Conservation (phyloP, 2,888 invertebrate genomes). For the Aquatica leii region DNA sequence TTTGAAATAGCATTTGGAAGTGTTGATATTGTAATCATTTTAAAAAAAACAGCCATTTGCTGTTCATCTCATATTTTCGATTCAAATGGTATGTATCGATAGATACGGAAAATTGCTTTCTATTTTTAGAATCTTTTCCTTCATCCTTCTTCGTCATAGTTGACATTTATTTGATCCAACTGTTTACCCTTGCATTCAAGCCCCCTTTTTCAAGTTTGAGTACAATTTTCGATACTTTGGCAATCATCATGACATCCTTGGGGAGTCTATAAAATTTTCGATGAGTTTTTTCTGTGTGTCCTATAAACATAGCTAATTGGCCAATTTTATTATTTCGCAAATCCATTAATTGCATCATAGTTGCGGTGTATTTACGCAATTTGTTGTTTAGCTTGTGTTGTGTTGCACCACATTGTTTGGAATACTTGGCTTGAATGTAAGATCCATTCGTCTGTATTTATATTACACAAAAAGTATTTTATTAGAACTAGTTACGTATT, state of each 20-base stretch:
- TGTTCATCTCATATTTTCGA: too few relatives aligned
- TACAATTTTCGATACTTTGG: conserved; percentile 23
- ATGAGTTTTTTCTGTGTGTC: conserved; percentile 17
- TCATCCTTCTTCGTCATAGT: too few relatives aligned
- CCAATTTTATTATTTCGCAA: conserved; percentile 11
- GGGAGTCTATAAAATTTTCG: conserved; percentile 23
- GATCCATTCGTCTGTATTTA: too few relatives aligned
- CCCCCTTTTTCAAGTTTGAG: conserved; percentile 26
- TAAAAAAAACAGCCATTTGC: too few relatives aligned
- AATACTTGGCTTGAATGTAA: too few relatives aligned
- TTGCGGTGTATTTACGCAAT: background rate
- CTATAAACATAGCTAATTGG: conserved; percentile 12
- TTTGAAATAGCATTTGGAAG: too few relatives aligned
- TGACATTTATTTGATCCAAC: conserved; percentile 3
- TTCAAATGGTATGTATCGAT: too few relatives aligned
- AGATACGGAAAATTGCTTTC: too few relatives aligned
- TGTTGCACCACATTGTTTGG: too few relatives aligned
- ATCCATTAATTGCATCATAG: conserved; percentile 12
- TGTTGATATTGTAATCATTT: too few relatives aligned
- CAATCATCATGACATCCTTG: conserved; percentile 24
- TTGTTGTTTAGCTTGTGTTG: background rate
- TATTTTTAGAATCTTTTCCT: too few relatives aligned
- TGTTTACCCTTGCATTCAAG: conserved; percentile 21
- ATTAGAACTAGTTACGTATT: background rate
- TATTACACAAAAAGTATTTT: too few relatives aligned